Conservation (phyloP, 2,113 vertebrate species). For the Hymenochirus boettgeri region DNA sequence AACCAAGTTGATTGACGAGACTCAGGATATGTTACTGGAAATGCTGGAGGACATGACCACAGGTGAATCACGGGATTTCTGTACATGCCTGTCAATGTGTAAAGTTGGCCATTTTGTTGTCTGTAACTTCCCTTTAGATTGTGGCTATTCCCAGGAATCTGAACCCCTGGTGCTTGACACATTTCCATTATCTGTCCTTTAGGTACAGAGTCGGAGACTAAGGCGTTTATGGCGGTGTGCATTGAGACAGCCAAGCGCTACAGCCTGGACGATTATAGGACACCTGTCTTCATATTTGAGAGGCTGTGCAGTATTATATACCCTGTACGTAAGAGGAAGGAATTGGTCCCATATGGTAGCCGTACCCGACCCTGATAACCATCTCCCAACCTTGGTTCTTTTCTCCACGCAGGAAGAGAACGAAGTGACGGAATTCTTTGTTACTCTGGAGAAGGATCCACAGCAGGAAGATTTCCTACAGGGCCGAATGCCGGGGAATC, state of each 20-base stretch:
- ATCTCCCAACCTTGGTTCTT: not conserved
- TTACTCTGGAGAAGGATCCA: constrained; percentile 95
- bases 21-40: constrained; percentile 96
- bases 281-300: constrained; percentile 98
- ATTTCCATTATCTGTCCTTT: not conserved
- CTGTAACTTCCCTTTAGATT: not conserved
- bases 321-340: constrained; percentile 69
- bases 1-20: constrained; percentile 97
- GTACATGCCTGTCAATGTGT: rapidly evolving
- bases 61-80: constrained; percentile 60
- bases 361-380: no score
- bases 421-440: constrained; percentile 97
- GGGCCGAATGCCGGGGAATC: constrained; percentile 96
- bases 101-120: rapidly evolving
- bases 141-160: no score
- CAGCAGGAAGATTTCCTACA: constrained; percentile 98
- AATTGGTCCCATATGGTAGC: no score
- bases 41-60: constrained; percentile 99
- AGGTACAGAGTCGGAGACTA: constrained; percentile 97
- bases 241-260: constrained; percentile 97
- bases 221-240: constrained; percentile 98
- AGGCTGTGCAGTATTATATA: constrained; percentile 98
- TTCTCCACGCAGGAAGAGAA: constrained; percentile 82
- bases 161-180: no score
- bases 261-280: constrained; percentile 93